Conservation (phyloP, 2,888 invertebrate genomes). For the Copidosoma aretas region DNA sequence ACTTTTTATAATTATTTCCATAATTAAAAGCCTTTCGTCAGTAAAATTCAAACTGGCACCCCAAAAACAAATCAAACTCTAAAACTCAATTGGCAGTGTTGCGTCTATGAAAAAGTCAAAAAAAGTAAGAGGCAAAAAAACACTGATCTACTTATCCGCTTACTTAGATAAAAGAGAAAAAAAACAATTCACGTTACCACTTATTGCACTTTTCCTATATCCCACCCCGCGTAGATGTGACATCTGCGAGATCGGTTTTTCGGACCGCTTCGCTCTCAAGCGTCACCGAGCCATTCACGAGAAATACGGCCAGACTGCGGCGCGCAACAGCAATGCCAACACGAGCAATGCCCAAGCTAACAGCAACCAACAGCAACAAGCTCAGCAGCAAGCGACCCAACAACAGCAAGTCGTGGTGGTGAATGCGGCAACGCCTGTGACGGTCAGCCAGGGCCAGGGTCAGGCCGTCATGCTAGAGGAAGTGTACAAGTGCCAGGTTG, state of each 20-base stretch:
- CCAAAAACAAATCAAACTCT: background rate
- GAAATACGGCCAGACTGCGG: slow-evolving; percentile 75
- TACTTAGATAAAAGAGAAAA: no score
- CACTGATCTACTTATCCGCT: slow-evolving; percentile 1
- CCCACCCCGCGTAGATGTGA: slow-evolving; percentile 69
- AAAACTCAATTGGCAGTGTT: slow-evolving; percentile 30
- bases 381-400: slow-evolving; percentile 49
- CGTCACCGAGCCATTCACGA: slow-evolving; percentile 87
- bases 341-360: slow-evolving; percentile 61
- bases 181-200: no score
- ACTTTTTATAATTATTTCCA: no score
- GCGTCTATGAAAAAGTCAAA: slow-evolving; percentile 6
- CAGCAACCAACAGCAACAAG: slow-evolving; percentile 52
- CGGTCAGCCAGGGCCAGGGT: slow-evolving; percentile 60
- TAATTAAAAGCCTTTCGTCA: no score
- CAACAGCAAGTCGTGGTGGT: slow-evolving; percentile 60
- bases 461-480: slow-evolving; percentile 61
- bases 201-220: no score
- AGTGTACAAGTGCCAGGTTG: slow-evolving; percentile 62
- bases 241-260: slow-evolving; percentile 86
- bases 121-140: slow-evolving; percentile 34
- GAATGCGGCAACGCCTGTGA: slow-evolving; percentile 59
- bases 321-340: slow-evolving; percentile 65
- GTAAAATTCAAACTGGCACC: no score
- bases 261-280: slow-evolving; percentile 85